Evolutionary conservation across 2,888 invertebrate species (phyloP).

Genomic region (Dione juno): DNA sequence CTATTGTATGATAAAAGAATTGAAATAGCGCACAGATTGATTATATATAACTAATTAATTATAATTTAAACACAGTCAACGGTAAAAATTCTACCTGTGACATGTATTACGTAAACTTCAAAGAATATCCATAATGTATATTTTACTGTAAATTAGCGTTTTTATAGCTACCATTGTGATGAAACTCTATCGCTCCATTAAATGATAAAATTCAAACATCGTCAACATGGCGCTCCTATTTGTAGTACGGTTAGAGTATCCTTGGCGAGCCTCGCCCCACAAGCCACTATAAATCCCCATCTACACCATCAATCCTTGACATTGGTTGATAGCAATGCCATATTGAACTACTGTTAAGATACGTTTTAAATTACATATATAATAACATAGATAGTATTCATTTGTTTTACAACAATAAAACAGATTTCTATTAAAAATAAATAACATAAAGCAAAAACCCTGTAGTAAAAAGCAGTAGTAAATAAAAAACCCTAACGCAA

Average conservation of each 20-base stretch:
- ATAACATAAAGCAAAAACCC: too few species aligned
- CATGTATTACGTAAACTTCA: too few species aligned
- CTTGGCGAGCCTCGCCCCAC: conserved; percentile 65
- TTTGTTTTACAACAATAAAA: conserved; percentile 47
- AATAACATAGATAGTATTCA: too few species aligned
- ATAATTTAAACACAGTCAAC: neutral
- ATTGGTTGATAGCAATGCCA: conserved; percentile 68
- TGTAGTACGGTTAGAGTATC: conserved; percentile 62
- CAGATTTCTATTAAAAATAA: neutral
- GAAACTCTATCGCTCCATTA: conserved; percentile 70
- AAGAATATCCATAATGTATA: neutral
- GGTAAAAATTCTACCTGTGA: neutral
- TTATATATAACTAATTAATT: too few species aligned
- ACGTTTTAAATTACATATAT: conserved; percentile 65
- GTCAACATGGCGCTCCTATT: conserved; percentile 69
- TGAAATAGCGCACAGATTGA: neutral
- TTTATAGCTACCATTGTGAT: conserved; percentile 54
- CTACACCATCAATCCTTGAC: conserved; percentile 74
- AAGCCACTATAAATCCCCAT: conserved; percentile 76
- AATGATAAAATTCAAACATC: conserved; percentile 66
- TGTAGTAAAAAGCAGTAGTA: too few species aligned
- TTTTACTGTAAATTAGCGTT: conserved; percentile 24
- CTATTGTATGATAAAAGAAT: conserved; percentile 15
- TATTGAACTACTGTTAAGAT: conserved; percentile 79
- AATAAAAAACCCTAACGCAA: too few species aligned